Evolutionary conservation across 2,797 vertebrate genomes (phyloP), one percentile per base, ranked within the genome.

Genomic region (Hyperoplus immaculatus): DNA sequence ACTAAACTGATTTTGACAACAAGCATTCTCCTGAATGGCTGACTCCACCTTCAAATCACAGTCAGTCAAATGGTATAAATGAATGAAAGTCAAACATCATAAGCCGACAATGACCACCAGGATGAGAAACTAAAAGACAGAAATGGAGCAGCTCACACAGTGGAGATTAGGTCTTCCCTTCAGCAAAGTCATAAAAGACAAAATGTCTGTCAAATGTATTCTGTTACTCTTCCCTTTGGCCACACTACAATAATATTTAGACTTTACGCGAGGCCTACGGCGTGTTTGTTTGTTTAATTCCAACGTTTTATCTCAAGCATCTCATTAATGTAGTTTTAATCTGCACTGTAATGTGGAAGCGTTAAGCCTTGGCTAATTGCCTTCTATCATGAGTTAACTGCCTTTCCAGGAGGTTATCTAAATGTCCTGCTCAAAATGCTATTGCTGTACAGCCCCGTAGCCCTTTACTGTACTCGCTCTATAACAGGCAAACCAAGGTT

Each of bases 291-390:
- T 5, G 60, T 51, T 64, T 65, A 70, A 74, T 65, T 56, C 29
- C 68, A 72, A 55, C 42, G 16, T 78, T 82, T 80, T 63, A 84
- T 84, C 70, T 74, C 15, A n/a, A 57, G 55, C 75, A 75, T 80
- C 72, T 87, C 49, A 43, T 38, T 76, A 63, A 41, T 65, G 60
- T 61, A 63, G 59, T 71, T 47, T 68, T 86, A 77, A 82, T 83
- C 64, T 71, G 62, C 45, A 45, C 72, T 65, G 36, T 45, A 66
- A 77, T 72, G 69, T 72, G 13, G 9, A 78, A 64, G 29, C 2
- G 8, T 75, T 80, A 76, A 84, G 49, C 73, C 58, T 51, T 4
- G 14, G 76, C 43, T 89, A 89, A 89, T 81, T 84, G 68, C 71
- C 66, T 84, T 49, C 43, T 71, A 71, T 84, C 64, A 79, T 64